These are phyloP conservation scores for Heliconius melpomene DNA, from an alignment of 1,140 invertebrate genomes.

Conservation along the genomic window DNA sequence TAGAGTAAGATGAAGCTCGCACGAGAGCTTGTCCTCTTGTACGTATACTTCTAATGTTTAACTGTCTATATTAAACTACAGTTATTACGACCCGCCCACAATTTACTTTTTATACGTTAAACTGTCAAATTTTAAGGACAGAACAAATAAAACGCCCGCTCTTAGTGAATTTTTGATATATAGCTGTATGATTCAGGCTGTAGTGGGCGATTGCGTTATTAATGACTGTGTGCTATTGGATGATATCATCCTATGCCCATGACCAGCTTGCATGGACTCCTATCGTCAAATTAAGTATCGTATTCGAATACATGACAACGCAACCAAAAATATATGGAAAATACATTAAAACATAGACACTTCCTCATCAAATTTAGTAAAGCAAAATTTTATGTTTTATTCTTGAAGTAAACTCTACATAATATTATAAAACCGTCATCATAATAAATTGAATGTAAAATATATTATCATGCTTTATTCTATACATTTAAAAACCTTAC, in stretches of 20 bases:
- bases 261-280: constrained; percentile 23
- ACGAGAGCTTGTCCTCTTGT: constrained; percentile 36
- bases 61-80: background rate
- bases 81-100: background rate
- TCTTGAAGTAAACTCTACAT: background rate
- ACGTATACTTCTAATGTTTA: background rate
- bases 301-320: constrained; percentile 8
- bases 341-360: background rate
- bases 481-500: background rate
- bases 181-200: constrained; percentile 33
- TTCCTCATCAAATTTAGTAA: background rate
- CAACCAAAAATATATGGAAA: constrained; percentile 6
- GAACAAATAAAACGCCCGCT: constrained; percentile 23
- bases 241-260: constrained; percentile 33
- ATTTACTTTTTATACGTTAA: background rate
- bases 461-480: background rate
- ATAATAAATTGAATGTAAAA: background rate
- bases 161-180: constrained; percentile 12
- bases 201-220: constrained; percentile 39
- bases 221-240: constrained; percentile 27
- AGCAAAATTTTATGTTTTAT: background rate
- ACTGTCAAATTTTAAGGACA: background rate
- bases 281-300: constrained; percentile 28
- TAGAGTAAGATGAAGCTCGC: constrained; percentile 40
- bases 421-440: background rate